A percentile compares a stretch with the other conserved stretches of the same genome.
Conservation (phyloP, 2,113 vertebrate genomes). For the Phycodurus eques region DNA sequence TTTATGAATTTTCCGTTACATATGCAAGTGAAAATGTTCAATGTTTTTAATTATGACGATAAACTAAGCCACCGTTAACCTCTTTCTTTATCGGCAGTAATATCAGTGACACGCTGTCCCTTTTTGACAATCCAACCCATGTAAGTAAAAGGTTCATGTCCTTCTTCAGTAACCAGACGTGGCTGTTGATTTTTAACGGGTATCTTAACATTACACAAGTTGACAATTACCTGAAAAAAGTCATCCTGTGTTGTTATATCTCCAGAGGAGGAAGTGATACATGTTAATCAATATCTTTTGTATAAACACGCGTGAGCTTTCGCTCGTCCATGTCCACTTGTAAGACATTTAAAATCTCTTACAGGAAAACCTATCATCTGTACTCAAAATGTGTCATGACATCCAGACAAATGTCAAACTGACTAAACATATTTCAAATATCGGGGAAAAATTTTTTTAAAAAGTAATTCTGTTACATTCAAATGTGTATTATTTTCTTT, state of each 20-base stretch:
- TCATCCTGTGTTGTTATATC: constrained; percentile 41
- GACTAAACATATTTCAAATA: too few relatives aligned
- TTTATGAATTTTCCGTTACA: not conserved
- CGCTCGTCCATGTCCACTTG: constrained; percentile 23
- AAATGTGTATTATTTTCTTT: not conserved
- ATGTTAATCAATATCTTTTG: constrained; percentile 74
- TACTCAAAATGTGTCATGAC: not conserved
- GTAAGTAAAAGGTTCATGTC: constrained; percentile 21
- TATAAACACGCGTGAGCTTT: constrained; percentile 59
- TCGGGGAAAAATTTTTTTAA: too few relatives aligned
- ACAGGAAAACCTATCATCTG: constrained; percentile 14
- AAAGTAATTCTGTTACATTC: too few relatives aligned
- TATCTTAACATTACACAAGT: constrained; percentile 29
- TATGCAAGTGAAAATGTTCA: not conserved
- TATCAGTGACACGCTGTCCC: not conserved
- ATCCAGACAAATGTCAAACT: not conserved
- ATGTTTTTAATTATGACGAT: not conserved
- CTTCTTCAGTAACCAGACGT: constrained; percentile 35
- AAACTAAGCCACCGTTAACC: not conserved
- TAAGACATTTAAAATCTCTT: constrained; percentile 54
- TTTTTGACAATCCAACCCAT: not conserved
- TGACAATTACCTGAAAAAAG: constrained; percentile 63
- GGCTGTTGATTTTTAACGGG: constrained; percentile 67
- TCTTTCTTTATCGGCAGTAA: not conserved
- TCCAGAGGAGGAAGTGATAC: constrained; percentile 54